phyloP scores from a whole-genome alignment of 2,888 invertebrate genomes.

The Acleris sparsana region DNA sequence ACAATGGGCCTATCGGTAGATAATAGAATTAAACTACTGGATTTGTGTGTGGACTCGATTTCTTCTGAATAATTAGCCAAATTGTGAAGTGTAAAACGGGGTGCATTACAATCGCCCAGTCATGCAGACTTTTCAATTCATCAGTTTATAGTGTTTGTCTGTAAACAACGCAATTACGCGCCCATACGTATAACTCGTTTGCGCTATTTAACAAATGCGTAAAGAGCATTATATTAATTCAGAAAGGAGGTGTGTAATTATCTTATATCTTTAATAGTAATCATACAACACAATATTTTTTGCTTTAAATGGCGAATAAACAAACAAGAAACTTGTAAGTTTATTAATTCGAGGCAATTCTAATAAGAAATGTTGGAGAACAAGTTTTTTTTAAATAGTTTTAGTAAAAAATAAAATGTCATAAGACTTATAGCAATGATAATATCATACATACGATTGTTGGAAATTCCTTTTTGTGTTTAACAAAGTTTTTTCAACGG shows the following conservation, averaged over 20 bases:
- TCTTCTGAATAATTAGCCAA: neutral
- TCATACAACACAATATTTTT: too few species aligned
- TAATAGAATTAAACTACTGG: constrained; percentile 1
- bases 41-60: neutral
- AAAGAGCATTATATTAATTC: too few species aligned
- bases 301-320: constrained; percentile 36
- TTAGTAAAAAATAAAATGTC: neutral
- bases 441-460: constrained; percentile 51
- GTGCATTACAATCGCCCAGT: neutral
- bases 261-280: too few species aligned
- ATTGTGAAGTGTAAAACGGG: neutral
- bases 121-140: constrained; percentile 1
- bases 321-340: constrained; percentile 38
- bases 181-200: constrained; percentile 43
- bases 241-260: too few species aligned
- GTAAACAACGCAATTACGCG: constrained; percentile 79
- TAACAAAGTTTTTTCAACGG: constrained; percentile 58
- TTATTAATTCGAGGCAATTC: constrained; percentile 9
- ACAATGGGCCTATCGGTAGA: neutral
- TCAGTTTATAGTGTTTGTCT: constrained; percentile 49
- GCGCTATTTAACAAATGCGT: constrained; percentile 3
- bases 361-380: constrained; percentile 10
- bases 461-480: constrained; percentile 49
- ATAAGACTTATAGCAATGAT: neutral
- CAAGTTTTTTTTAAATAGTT: neutral